A percentile compares a stretch with the other conserved stretches of the same genome.
These are phyloP conservation scores for Oryzias javanicus DNA, from an alignment of 2,113 vertebrate genomes.

Conservation along the genomic window DNA sequence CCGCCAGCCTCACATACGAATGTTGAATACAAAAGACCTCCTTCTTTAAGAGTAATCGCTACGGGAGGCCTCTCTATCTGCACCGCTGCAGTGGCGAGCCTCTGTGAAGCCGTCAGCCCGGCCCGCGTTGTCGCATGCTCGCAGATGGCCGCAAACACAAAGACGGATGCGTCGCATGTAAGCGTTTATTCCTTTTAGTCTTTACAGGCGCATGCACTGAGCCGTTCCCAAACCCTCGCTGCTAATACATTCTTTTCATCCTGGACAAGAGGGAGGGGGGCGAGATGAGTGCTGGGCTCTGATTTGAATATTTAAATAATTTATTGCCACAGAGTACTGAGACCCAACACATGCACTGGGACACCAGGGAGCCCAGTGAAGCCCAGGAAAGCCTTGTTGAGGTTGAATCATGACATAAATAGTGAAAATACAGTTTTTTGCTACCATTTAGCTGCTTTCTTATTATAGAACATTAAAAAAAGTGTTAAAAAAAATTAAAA, in stretches of 20 bases:
- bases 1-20: constrained; percentile 65
- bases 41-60: constrained; percentile 54
- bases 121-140: constrained; percentile 19
- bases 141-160: constrained; percentile 28
- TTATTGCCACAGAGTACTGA: constrained; percentile 49
- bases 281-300: constrained; percentile 44
- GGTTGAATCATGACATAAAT: constrained; percentile 20
- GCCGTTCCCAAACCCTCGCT: constrained; percentile 19
- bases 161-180: constrained; percentile 29
- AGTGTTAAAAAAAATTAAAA: constrained; percentile 7
- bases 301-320: constrained; percentile 75
- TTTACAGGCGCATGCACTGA: constrained; percentile 9
- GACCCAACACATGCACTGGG: constrained; percentile 26
- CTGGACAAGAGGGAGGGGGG: constrained; percentile 33
- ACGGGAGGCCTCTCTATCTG: constrained; percentile 64
- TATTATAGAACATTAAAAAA: too few relatives aligned
- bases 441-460: too few relatives aligned
- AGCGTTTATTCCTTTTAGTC: constrained; percentile 23
- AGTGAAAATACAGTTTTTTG: too few relatives aligned
- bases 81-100: constrained; percentile 38
- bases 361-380: constrained; percentile 30
- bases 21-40: constrained; percentile 71
- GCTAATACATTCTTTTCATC: constrained; percentile 63
- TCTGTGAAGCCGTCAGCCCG: constrained; percentile 60
- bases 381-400: constrained; percentile 16